Base-by-base conservation (phyloP, 2,797 vertebrate genomes). In the Oophaga sylvatica region DNA sequence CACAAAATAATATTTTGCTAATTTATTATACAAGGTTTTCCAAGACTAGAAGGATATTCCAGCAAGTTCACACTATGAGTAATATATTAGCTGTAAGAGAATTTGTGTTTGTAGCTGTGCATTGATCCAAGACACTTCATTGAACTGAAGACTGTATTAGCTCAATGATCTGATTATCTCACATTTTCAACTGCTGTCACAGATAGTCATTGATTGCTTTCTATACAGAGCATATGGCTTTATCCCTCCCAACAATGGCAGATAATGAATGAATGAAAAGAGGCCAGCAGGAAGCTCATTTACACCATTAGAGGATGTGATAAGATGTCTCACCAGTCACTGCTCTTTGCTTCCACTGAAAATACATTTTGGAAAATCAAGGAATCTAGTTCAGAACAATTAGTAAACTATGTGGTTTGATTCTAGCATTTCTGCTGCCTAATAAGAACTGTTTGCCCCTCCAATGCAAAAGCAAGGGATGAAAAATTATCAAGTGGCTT, bases 171-270 rank as follows among this genome's bases (percentile, higher is more conserved):
- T 88, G 82, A 84, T 88, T 73, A 88, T 84, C 82, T 88, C 57
- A 41, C 29, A 73, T 84, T 84, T 84, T 79, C 82, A 80, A 65
- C 82, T 84, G 76, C 63, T 84, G 63, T 67, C 76, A 79, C 81
- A 84, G 65, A 88, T 88, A 88, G 76, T 48, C 65, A 88, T 88
- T 88, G 87, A 88, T 88, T 84, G 87, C 53, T 84, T 84, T 84
- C 63, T 79, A 78, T 87, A 45, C 31, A 60, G 73, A 57, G 60
- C 79, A 68, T 83, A 84, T 79, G 45, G 65, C 86, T 83, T 83
- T 77, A 78, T 70, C 73, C 86, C 73, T 60, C 16, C 73, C 68
- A 83, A 83, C 81, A 56, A 83, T 59, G 45, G 71, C 70, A 78
- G 73, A 84, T 78, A 68, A 83, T 87, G 63, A 77, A 87, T 83